Evolutionary conservation across 1,140 invertebrate species (phyloP).

Genomic region (Phortica variegata): DNA sequence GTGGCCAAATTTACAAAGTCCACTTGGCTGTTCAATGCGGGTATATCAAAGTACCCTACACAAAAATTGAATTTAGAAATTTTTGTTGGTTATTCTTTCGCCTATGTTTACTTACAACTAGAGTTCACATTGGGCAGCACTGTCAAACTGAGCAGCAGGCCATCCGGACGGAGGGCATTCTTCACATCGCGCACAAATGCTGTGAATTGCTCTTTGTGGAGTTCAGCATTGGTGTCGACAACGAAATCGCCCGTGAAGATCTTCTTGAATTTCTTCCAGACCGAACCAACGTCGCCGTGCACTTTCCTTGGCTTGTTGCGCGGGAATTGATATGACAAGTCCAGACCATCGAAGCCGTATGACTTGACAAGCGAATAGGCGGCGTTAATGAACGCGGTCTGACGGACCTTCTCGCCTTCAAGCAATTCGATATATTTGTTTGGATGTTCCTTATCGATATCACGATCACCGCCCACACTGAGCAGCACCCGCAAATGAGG

Average conservation of each 20-base stretch:
- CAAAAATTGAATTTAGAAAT: not conserved
- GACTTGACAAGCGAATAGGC: conserved; percentile 67
- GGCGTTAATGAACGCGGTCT: conserved; percentile 73
- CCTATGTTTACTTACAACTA: conserved; percentile 64
- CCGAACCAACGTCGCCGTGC: conserved; percentile 63
- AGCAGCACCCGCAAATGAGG: conserved; percentile 73
- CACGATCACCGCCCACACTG: conserved; percentile 72
- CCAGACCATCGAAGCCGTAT: conserved; percentile 80
- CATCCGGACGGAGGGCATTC: conserved; percentile 64
- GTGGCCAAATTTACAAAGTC: conserved; percentile 78
- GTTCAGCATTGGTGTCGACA: conserved; percentile 70
- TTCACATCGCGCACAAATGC: conserved; percentile 73
- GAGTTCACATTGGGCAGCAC: conserved; percentile 77
- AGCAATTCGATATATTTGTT: conserved; percentile 59
- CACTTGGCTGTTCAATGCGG: conserved; percentile 68
- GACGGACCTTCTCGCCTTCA: conserved; percentile 68
- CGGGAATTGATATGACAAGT: conserved; percentile 83
- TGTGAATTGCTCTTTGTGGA: conserved; percentile 76
- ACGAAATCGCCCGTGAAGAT: conserved; percentile 68
- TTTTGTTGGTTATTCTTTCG: not conserved
- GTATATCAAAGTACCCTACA: conserved; percentile 76
- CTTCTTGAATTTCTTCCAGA: conserved; percentile 75
- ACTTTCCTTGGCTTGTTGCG: conserved; percentile 74
- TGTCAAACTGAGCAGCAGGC: conserved; percentile 66
- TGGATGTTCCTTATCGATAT: conserved; percentile 60